Base-by-base conservation (phyloP, 1,140 invertebrate species). In the Aradophagus sp. region DNA sequence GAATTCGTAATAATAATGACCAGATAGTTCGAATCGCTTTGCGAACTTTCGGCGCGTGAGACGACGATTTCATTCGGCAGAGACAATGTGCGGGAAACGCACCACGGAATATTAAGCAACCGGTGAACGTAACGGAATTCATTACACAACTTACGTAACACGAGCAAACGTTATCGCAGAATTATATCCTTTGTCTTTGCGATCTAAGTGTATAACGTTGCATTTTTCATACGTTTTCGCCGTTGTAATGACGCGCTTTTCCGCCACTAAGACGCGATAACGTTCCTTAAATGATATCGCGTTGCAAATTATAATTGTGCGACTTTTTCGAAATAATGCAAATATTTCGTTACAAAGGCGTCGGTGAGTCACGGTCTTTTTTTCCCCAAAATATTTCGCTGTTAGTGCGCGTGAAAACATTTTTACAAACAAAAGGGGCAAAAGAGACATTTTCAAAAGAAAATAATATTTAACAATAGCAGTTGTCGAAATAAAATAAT, bases 41-140 rank as follows among this genome's bases (percentile, higher is more conserved):
- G 47, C 31, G 41, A 56, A 63, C 38, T 52, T 63, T 55, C 34
- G 1, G 36, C 26, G 47, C 36, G 39, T 29, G 26, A 58, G 34
- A 47, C 63, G 55, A 68, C 56, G 68, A 74, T 73, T 78, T 78
- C 76, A 75, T 78, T 76, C 67, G 63, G 66, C 27, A 63, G 71
- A 71, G 71, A 72, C 65, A 72, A 68, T 65, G 65, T 56, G 44
- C 41, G 66, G 41, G 50, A 70, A 70, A 78, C 61, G 39, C 74
- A 74, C 63, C 74, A 75, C 67, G 77, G 77, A 79, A 81, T 78
- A 81, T 81, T 81, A 81, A 80, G 68, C 75, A 74, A 47, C 47
- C 73, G 74, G 71, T 14, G 45, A 67, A 68, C 75, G 75, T 79
- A 75, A 74, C 76, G 35, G 61, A 72, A 70, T 68, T 63, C 70